phyloP scores from a whole-genome alignment of 2,888 invertebrate species.

The Nemurella pictetii region DNA sequence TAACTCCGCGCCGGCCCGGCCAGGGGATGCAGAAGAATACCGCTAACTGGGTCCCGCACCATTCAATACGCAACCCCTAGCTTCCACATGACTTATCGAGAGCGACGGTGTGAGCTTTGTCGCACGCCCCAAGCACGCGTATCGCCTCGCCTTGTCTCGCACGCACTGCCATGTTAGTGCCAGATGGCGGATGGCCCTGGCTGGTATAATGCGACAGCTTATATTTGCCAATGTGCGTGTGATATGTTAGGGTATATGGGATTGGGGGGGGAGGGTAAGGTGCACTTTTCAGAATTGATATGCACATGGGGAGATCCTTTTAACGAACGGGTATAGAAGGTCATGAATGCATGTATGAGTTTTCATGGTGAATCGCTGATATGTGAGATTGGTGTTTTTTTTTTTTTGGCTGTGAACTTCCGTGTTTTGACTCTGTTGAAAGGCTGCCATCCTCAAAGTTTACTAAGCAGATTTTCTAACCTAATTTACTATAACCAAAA shows the following conservation, averaged over 20 bases:
- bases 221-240: background rate
- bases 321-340: background rate
- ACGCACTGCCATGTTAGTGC: background rate
- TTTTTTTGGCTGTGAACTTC: background rate
- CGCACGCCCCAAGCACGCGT: background rate
- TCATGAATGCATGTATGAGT: background rate
- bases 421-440: background rate
- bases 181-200: background rate
- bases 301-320: background rate
- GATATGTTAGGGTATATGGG: background rate
- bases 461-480: too few species aligned
- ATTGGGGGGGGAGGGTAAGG: background rate
- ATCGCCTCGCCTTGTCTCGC: background rate
- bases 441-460: background rate
- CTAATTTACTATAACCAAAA: too few species aligned
- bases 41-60: background rate
- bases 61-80: background rate
- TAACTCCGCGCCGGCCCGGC: background rate
- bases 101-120: background rate
- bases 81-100: background rate
- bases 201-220: background rate
- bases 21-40: background rate
- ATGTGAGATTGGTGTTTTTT: background rate
- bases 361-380: background rate
- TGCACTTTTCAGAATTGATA: background rate